A percentile compares a stretch with the other conserved stretches of the same genome.
Evolutionary conservation across 2,113 vertebrate species (phyloP).

Genomic region (Erpornis zantholeuca): DNA sequence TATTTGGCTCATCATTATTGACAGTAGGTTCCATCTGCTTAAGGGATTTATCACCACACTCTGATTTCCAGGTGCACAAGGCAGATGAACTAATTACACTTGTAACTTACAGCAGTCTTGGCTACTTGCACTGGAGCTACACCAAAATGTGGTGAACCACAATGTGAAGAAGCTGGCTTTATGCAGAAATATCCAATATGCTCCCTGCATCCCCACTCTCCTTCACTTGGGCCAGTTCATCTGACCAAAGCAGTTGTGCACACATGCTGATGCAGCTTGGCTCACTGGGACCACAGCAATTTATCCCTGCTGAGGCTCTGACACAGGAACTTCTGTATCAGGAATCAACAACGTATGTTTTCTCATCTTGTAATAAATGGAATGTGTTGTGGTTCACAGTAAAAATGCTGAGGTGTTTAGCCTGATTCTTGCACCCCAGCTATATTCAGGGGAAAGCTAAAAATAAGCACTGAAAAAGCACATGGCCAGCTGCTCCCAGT

Average conservation of each 20-base stretch:
- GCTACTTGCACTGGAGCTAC: neutral
- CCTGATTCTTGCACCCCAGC: neutral
- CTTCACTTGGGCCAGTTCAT: neutral
- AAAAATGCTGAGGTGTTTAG: neutral
- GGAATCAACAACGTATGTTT: neutral
- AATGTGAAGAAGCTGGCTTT: neutral
- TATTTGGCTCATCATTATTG: neutral
- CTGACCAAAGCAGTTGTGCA: neutral
- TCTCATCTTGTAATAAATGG: neutral
- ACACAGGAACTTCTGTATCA: neutral
- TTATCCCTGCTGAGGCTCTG: neutral
- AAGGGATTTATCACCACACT: neutral
- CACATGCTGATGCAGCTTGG: neutral
- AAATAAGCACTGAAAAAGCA: neutral
- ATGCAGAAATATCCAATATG: neutral
- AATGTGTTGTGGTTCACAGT: neutral
- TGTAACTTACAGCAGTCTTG: neutral
- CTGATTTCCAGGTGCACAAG: neutral
- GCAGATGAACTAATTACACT: neutral
- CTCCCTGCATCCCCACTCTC: neutral
- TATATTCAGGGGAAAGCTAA: neutral
- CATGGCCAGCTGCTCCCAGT: neutral
- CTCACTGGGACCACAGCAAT: neutral
- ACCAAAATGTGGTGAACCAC: neutral
- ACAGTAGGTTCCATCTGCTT: neutral